phyloP scores from a whole-genome alignment of 2,797 vertebrate species.

The Crenuchus spilurus region DNA sequence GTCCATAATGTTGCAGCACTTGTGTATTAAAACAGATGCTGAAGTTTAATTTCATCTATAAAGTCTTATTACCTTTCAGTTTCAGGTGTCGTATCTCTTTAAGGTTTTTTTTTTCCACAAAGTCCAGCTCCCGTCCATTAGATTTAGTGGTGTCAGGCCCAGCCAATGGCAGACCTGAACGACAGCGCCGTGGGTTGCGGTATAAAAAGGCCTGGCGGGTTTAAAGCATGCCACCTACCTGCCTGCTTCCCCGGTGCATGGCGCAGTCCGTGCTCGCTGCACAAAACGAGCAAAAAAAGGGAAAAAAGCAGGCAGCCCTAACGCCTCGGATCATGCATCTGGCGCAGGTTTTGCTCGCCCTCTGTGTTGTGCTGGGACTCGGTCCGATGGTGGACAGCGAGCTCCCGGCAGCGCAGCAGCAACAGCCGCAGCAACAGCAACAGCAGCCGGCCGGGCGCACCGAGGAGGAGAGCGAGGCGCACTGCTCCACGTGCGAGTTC shows the following conservation, averaged over 20 bases:
- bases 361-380: constrained; percentile 84
- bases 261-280: constrained; percentile 52
- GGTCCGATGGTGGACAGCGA: constrained; percentile 85
- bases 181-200: constrained; percentile 85
- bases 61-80: not conserved
- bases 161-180: constrained; percentile 95
- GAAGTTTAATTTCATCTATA: not conserved
- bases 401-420: constrained; percentile 63
- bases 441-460: constrained; percentile 76
- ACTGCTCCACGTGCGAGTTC: constrained; percentile 91
- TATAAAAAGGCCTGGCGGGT: constrained; percentile 96
- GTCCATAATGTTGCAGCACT: no score
- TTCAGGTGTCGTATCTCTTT: constrained; percentile 64
- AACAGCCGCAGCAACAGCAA: constrained; percentile 48
- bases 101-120: constrained; percentile 71
- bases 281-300: constrained; percentile 52
- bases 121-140: constrained; percentile 87
- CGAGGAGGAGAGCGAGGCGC: constrained; percentile 79
- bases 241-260: constrained; percentile 75
- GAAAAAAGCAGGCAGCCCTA: not conserved
- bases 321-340: constrained; percentile 84
- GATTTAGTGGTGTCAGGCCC: constrained; percentile 91
- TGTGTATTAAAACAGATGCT: not conserved
- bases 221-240: constrained; percentile 88
- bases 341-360: constrained; percentile 77